These are phyloP conservation scores for Anagyrus pseudococci DNA, from an alignment of 2,888 invertebrate species.

Conservation along the genomic window DNA sequence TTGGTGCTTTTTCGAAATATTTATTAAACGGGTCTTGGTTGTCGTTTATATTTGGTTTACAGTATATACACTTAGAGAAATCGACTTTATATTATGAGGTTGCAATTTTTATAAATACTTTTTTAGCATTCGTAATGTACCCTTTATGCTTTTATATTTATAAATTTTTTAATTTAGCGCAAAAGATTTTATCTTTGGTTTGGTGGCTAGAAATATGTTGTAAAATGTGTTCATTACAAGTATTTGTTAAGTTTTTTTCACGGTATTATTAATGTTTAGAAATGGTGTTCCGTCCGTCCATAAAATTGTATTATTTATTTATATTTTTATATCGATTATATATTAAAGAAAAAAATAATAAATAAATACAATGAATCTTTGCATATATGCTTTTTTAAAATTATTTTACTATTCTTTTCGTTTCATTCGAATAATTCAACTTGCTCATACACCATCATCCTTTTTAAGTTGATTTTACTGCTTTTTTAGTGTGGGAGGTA, in stretches of 20 bases:
- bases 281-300: conserved; percentile 1
- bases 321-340: conserved; percentile 29
- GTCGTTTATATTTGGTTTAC: neutral
- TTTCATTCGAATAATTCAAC: too few relatives aligned
- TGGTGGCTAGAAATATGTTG: conserved; percentile 6
- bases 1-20: conserved; percentile 1
- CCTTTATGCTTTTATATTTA: conserved; percentile 17
- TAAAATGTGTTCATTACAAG: conserved; percentile 6
- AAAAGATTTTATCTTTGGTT: conserved; percentile 7
- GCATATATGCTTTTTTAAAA: neutral
- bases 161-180: conserved; percentile 13
- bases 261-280: too few relatives aligned
- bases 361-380: neutral
- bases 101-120: conserved; percentile 2
- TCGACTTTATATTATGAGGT: neutral
- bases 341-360: neutral
- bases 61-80: too few relatives aligned
- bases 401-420: too few relatives aligned
- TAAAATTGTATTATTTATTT: conserved; percentile 35
- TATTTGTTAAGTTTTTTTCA: conserved; percentile 1
- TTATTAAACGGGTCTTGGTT: conserved; percentile 18
- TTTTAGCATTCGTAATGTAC: conserved; percentile 16
- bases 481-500: conserved; percentile 26
- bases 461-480: neutral
- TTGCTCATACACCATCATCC: too few relatives aligned